These are phyloP conservation scores for Drosophila colorata DNA, from an alignment of 2,888 invertebrate genomes.

Conservation along the genomic window DNA sequence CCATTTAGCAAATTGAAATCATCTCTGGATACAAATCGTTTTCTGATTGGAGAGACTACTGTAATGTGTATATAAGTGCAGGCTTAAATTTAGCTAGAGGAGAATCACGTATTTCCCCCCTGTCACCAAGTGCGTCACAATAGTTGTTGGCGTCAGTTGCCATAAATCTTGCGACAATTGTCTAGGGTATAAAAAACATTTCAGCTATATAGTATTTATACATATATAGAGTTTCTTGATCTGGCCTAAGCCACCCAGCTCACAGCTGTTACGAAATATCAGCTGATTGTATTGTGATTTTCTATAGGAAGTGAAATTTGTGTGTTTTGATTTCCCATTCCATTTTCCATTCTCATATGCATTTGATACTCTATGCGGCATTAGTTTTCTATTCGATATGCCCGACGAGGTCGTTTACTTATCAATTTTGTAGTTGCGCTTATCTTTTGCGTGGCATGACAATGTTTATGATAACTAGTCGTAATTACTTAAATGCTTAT, in stretches of 20 bases:
- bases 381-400: constrained; percentile 34
- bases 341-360: not conserved
- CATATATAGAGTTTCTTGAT: constrained; percentile 65
- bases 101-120: constrained; percentile 20
- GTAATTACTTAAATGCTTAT: constrained; percentile 35
- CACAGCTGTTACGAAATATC: constrained; percentile 7
- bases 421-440: constrained; percentile 31
- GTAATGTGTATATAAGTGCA: constrained; percentile 4
- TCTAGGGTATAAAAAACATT: constrained; percentile 19
- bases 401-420: constrained; percentile 42
- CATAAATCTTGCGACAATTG: constrained; percentile 40
- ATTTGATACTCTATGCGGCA: constrained; percentile 18
- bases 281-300: constrained; percentile 23
- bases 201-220: not conserved
- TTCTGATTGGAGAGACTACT: not conserved
- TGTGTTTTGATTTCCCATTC: not conserved
- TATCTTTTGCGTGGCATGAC: constrained; percentile 23
- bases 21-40: not conserved
- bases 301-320: constrained; percentile 9
- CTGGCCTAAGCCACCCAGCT: constrained; percentile 28
- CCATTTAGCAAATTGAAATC: not conserved
- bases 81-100: constrained; percentile 31
- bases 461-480: constrained; percentile 17
- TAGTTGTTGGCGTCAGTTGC: constrained; percentile 34
- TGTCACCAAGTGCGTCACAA: constrained; percentile 58